phyloP scores from a whole-genome alignment of 2,113 vertebrate genomes.

The Gnathonemus echidnorhynchus region DNA sequence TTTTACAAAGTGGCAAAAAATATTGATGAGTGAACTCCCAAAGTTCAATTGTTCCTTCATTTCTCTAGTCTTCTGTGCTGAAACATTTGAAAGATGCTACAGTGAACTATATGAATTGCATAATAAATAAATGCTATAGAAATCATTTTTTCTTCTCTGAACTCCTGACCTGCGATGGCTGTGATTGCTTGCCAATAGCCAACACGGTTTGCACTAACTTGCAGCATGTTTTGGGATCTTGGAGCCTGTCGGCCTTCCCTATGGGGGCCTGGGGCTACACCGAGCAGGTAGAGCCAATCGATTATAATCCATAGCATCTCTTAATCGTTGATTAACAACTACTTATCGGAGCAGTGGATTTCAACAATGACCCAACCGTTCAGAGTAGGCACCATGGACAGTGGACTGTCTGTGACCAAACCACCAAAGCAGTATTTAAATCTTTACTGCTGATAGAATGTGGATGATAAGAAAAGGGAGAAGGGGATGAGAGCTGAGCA shows the following conservation, averaged over 20 bases:
- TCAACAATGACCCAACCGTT: constrained; percentile 55
- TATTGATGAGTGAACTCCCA: background rate
- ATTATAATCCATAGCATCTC: constrained; percentile 56
- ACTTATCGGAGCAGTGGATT: constrained; percentile 56
- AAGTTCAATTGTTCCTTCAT: background rate
- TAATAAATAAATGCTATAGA: background rate
- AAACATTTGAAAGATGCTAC: background rate
- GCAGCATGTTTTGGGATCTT: background rate
- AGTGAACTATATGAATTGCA: background rate
- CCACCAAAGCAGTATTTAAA: background rate
- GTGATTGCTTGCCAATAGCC: background rate
- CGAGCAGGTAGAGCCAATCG: constrained; percentile 49
- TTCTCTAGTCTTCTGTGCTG: background rate
- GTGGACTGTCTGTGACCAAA: constrained; percentile 6
- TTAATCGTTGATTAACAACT: constrained; percentile 60
- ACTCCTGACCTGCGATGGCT: background rate
- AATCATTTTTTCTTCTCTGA: background rate
- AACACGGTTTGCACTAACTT: background rate
- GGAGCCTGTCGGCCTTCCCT: background rate
- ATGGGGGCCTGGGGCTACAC: background rate
- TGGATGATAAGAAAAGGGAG: background rate
- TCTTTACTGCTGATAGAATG: background rate
- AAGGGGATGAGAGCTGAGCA: background rate
- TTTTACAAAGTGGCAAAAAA: background rate
- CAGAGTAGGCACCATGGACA: constrained; percentile 47